These are phyloP conservation scores for Oryctolagus cuniculus DNA, from an alignment of 2,113 vertebrate species.

Conservation along the genomic window mOryCun1.1 NC_091432.1:210312001-210312500, in stretches of 20 bases:
- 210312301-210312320: constrained; percentile 17
- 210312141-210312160: neutral
- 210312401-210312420: neutral
- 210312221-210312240: constrained; percentile 35
- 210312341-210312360: constrained; percentile 4
- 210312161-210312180: neutral
- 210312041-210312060: constrained; percentile 24
- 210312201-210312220: constrained; percentile 24
- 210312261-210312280: neutral
- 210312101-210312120: neutral
- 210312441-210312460: neutral
- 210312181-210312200: constrained; percentile 1
- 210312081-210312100: constrained; percentile 3
- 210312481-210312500: neutral
- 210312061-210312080: neutral
- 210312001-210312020: neutral
- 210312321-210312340: constrained; percentile 17
- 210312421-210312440: neutral
- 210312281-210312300: neutral
- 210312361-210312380: neutral
- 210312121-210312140: constrained; percentile 35
- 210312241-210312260: neutral
- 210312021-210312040: neutral
- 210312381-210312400: neutral
- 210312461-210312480: neutral